Base-by-base conservation (phyloP, 2,888 invertebrate genomes). In the Philopedon plagiatum region DNA sequence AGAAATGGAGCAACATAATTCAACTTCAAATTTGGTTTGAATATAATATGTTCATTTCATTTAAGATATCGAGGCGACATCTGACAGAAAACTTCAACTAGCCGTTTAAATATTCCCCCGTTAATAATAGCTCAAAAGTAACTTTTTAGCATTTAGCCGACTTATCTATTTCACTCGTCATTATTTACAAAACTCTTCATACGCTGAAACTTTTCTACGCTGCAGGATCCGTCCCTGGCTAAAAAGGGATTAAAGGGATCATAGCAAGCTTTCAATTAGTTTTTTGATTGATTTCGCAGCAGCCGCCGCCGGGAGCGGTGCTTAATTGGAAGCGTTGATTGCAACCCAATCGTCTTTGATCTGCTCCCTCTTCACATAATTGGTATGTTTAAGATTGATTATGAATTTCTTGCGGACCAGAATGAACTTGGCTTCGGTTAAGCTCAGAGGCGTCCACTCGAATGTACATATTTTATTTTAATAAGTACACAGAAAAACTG, bases 261-360 rank as follows among this genome's bases (percentile, higher is more conserved):
- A 82, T 80, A 81, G 83, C 82, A 82, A 83, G 83, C 83, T 84
- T 85, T 85, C 85, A 85, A 85, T 85, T 85, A 85, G 84, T 84
- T 85, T 85, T 85, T 85, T 85, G 84, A 85, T 85, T 84, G 84
- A 85, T 85, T 84, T 84, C 84, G 84, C 84, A 83, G 81, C 83
- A 82, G 82, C 83, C 83, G 82, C 83, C 82, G 67, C 60, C 60
- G 83, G 84, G 81, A 82, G 83, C 81, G 82, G 79, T 80, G 81
- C 82, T 84, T 85, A 85, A 85, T 85, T 84, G 85, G 83, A 83
- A 84, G 83, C 84, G 84, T 85, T 85, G 85, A 85, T 85, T 85
- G 84, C 84, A 81, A 80, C 81, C 80, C 81, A 80, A 80, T 80
- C 81, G 78, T 76, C 80, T 82, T 83, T 83, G 80, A 86, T 84